Evolutionary conservation across 2,888 invertebrate genomes (phyloP).

Genomic region (Thecophora atra): DNA sequence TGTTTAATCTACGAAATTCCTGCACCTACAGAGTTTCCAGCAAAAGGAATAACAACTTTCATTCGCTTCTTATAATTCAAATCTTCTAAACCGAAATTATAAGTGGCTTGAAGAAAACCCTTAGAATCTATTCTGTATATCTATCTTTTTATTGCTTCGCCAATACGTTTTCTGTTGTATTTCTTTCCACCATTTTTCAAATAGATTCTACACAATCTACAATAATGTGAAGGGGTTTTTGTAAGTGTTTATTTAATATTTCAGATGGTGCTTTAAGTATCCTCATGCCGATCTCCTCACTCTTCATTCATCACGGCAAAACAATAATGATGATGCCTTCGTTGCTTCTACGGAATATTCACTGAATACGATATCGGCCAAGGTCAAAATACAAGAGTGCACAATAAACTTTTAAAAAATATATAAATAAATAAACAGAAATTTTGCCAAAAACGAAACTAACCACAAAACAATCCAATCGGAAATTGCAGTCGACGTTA

Average conservation of each 20-base stretch:
- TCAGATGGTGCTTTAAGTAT: neutral
- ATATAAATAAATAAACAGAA: neutral
- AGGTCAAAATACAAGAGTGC: conserved; percentile 1
- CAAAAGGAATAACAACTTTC: too few relatives aligned
- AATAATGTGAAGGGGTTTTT: neutral
- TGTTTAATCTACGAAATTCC: too few relatives aligned
- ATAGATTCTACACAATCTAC: too few relatives aligned
- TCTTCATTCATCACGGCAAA: neutral
- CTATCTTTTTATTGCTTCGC: neutral
- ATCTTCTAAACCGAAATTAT: too few relatives aligned
- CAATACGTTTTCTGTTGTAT: too few relatives aligned
- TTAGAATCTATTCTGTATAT: too few relatives aligned
- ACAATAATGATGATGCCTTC: neutral
- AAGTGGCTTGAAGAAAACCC: too few relatives aligned
- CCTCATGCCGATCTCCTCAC: neutral
- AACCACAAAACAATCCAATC: conserved; percentile 1
- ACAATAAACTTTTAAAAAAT: neutral
- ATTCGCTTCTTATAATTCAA: too few relatives aligned
- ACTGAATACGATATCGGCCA: neutral
- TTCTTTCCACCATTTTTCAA: too few relatives aligned
- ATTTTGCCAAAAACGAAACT: neutral
- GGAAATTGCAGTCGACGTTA: conserved; percentile 15
- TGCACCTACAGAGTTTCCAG: too few relatives aligned
- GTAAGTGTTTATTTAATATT: neutral
- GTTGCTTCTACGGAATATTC: neutral